These are phyloP conservation scores for Erpornis zantholeuca DNA, from an alignment of 2,113 vertebrate species.

Conservation along the genomic window DNA sequence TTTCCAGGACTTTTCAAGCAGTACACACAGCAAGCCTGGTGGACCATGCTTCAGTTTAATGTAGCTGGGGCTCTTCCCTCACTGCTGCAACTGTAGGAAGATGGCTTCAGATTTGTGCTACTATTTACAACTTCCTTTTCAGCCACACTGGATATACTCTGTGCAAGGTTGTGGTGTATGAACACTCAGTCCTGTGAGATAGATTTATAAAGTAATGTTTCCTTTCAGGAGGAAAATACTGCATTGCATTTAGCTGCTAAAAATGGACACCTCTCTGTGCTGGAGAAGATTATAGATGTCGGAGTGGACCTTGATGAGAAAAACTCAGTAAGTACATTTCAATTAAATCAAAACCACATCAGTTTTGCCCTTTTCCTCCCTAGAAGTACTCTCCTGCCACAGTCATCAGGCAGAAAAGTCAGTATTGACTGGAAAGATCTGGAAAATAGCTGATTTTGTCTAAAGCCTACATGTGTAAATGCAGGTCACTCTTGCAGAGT, in stretches of 20 bases:
- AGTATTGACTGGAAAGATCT: not conserved
- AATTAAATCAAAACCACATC: not conserved
- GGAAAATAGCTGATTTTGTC: conserved; percentile 16
- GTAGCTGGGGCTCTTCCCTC: not conserved
- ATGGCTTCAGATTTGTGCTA: not conserved
- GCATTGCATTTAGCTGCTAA: conserved; percentile 83
- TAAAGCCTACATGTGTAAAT: not conserved
- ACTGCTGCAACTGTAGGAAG: not conserved
- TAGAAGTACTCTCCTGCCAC: not conserved
- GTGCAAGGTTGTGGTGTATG: not conserved
- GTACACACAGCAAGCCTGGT: not conserved
- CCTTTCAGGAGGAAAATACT: conserved; percentile 80
- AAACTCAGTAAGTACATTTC: conserved; percentile 75
- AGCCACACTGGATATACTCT: not conserved
- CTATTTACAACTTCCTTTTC: not conserved
- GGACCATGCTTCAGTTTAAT: not conserved
- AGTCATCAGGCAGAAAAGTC: not conserved
- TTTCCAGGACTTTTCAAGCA: not conserved
- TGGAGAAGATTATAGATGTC: conserved; percentile 78
- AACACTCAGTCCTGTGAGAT: not conserved
- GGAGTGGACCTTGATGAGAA: conserved; percentile 75
- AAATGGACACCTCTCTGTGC: conserved; percentile 74
- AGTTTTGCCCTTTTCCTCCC: not conserved
- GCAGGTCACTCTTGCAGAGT: not conserved
- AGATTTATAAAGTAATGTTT: not conserved